A percentile compares a stretch with the other conserved stretches of the same genome.
Conservation (phyloP, 2,113 vertebrate species). For the Ramphastos sulfuratus region DNA sequence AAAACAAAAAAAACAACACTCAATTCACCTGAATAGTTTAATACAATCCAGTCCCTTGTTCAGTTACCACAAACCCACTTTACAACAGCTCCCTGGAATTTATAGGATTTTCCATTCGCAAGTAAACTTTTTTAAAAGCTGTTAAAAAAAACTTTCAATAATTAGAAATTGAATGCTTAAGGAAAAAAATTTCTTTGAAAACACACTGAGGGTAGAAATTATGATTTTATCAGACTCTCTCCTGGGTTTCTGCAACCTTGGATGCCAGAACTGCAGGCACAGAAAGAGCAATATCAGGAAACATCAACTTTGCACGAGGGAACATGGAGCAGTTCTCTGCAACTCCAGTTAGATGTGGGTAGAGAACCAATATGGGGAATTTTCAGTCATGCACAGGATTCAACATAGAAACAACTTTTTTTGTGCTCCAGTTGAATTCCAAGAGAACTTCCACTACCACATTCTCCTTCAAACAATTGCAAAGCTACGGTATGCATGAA, state of each 20-base stretch:
- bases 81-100: conserved; percentile 53
- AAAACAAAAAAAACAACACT: background rate
- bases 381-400: background rate
- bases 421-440: conserved; percentile 1
- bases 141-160: conserved; percentile 6
- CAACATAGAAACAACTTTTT: background rate
- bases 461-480: background rate
- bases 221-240: conserved; percentile 11
- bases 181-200: conserved; percentile 44
- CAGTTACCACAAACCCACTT: conserved; percentile 49
- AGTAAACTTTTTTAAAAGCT: conserved; percentile 44
- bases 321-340: conserved; percentile 14
- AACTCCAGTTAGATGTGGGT: background rate
- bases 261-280: conserved; percentile 15
- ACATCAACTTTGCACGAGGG: background rate
- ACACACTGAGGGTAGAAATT: conserved; percentile 4
- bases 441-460: background rate
- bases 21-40: conserved; percentile 13
- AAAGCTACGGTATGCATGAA: background rate
- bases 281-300: conserved; percentile 40
- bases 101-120: conserved; percentile 61
- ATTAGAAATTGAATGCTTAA: conserved; percentile 31
- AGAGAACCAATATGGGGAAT: background rate
- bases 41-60: conserved; percentile 33
- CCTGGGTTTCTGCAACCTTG: background rate